Conservation (phyloP, 2,113 vertebrate species). For the Noctilio leporinus region DNA sequence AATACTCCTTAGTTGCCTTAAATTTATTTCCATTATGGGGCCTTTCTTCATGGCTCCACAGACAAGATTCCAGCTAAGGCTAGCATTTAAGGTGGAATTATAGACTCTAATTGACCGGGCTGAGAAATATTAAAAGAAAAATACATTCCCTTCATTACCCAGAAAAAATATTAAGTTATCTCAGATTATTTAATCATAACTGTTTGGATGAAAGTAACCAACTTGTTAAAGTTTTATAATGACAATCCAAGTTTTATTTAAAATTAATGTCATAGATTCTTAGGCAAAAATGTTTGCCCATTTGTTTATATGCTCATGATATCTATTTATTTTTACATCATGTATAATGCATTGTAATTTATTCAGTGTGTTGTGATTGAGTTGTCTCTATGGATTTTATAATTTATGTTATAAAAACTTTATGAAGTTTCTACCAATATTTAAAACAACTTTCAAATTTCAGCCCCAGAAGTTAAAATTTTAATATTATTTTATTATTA, state of each 20-base stretch:
- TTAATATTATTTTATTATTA: constrained; percentile 31
- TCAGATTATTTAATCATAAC: background rate
- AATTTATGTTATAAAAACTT: constrained; percentile 36
- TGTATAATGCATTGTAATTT: constrained; percentile 37
- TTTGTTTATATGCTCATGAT: constrained; percentile 6
- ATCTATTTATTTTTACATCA: constrained; percentile 8
- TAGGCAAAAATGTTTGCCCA: background rate
- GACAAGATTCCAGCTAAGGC: background rate
- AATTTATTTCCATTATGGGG: background rate
- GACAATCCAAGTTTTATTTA: background rate
- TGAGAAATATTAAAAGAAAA: background rate
- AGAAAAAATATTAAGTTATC: background rate
- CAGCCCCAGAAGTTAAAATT: constrained; percentile 21
- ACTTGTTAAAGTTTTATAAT: background rate
- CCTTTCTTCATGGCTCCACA: background rate
- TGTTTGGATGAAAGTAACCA: background rate
- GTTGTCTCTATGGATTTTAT: constrained; percentile 21
- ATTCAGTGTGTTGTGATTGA: background rate
- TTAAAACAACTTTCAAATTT: constrained; percentile 41
- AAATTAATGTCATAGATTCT: background rate
- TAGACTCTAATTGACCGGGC: background rate
- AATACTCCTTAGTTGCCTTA: background rate
- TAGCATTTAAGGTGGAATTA: background rate
- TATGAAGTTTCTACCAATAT: background rate
- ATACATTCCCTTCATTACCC: background rate